A percentile compares a stretch with the other conserved stretches of the same genome.
Evolutionary conservation across 2,888 invertebrate species (phyloP).

Genomic region (Argyra leucocephala): DNA sequence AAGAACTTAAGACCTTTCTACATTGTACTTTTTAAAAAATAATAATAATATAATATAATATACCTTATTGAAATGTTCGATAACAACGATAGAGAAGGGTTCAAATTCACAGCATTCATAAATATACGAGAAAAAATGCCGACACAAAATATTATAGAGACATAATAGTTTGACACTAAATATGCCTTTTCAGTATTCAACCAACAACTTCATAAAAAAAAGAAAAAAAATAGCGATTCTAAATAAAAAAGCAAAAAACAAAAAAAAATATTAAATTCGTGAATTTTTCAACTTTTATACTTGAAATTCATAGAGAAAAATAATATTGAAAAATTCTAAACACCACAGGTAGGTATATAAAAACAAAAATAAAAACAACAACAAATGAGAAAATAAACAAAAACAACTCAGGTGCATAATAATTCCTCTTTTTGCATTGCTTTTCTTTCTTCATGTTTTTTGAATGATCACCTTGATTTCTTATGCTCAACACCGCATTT

Average conservation of each 20-base stretch:
- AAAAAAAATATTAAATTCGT: background rate
- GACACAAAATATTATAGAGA: background rate
- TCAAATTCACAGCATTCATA: background rate
- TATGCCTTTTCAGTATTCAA: background rate
- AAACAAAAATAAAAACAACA: background rate
- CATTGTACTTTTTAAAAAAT: too few relatives aligned
- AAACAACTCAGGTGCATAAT: background rate
- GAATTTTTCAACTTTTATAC: background rate
- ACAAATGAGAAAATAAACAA: too few relatives aligned
- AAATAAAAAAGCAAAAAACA: background rate
- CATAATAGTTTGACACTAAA: constrained; percentile 1
- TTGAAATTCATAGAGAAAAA: background rate
- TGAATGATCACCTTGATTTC: background rate
- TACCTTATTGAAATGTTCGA: too few relatives aligned
- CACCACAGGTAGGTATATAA: constrained; percentile 2
- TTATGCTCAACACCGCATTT: background rate
- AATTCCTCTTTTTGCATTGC: background rate
- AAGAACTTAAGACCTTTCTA: too few relatives aligned
- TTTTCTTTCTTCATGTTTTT: background rate
- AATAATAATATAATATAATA: too few relatives aligned
- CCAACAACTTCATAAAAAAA: background rate
- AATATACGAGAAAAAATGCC: background rate
- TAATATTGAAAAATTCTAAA: constrained; percentile 1
- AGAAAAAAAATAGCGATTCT: background rate
- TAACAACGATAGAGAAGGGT: background rate